A percentile compares a stretch with the other conserved stretches of the same genome.
Conservation (phyloP, 1,140 invertebrate species). For the Saxidomus purpurata region DNA sequence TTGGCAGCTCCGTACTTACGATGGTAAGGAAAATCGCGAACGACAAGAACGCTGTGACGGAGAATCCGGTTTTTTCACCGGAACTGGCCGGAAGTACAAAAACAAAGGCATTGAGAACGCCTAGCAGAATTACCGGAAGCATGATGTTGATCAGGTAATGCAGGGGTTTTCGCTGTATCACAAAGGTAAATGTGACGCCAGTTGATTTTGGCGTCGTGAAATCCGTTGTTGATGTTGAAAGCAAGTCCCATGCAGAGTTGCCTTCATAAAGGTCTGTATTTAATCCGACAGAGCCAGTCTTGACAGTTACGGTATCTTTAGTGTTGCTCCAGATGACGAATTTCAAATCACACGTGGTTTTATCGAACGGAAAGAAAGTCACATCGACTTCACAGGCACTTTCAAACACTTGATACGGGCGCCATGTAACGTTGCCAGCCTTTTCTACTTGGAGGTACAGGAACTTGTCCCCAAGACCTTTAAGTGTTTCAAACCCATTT, state of each 20-base stretch:
- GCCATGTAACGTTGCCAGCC: slow-evolving; percentile 54
- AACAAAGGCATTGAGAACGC: slow-evolving; percentile 65
- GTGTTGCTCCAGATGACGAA: slow-evolving; percentile 96
- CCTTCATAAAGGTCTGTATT: slow-evolving; percentile 34
- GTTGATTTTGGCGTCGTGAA: slow-evolving; percentile 10
- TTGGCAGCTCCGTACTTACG: slow-evolving; percentile 64
- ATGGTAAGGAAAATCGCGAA: slow-evolving; percentile 73
- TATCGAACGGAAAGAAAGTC: slow-evolving; percentile 97
- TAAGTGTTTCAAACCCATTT: slow-evolving; percentile 64
- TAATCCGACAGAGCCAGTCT: slow-evolving; percentile 25
- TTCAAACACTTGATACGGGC: slow-evolving; percentile 91
- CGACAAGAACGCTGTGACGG: slow-evolving; percentile 72
- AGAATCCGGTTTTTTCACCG: slow-evolving; percentile 70
- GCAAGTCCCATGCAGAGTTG: slow-evolving; percentile 40
- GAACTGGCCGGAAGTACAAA: slow-evolving; percentile 71
- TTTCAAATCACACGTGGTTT: slow-evolving; percentile 98
- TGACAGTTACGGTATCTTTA: slow-evolving; percentile 1
- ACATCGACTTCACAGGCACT: slow-evolving; percentile 99
- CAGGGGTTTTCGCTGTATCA: slow-evolving; percentile 63
- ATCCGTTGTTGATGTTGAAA: not conserved
- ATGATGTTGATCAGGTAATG: slow-evolving; percentile 70
- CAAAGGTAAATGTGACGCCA: slow-evolving; percentile 69
- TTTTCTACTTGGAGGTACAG: slow-evolving; percentile 36
- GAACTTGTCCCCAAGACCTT: slow-evolving; percentile 60
- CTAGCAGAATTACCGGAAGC: slow-evolving; percentile 68